Conservation (phyloP, 2,797 vertebrate species). For the Pangasius djambal region DNA sequence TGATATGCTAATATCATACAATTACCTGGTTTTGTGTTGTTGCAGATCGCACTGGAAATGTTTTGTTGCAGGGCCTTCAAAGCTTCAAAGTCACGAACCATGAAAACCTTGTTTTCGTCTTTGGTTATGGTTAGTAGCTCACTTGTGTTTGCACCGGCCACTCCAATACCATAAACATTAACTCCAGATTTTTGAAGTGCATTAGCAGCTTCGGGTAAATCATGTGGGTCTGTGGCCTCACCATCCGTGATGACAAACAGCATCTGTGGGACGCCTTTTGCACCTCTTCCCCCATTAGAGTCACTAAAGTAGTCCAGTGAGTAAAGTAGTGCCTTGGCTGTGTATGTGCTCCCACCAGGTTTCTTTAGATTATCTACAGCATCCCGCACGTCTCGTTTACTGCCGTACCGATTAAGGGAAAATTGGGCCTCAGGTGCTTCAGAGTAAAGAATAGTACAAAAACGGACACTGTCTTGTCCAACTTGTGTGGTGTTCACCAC, state of each 20-base stretch:
- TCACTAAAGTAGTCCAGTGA: conserved; percentile 66
- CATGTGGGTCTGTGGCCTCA: conserved; percentile 62
- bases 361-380: conserved; percentile 67
- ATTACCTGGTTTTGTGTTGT: conserved; percentile 75
- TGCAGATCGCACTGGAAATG: conserved; percentile 72
- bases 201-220: conserved; percentile 51
- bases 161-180: conserved; percentile 74
- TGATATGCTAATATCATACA: not conserved
- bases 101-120: conserved; percentile 67
- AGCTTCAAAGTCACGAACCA: conserved; percentile 66
- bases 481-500: conserved; percentile 76
- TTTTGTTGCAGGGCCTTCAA: conserved; percentile 72
- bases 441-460: conserved; percentile 76
- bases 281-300: conserved; percentile 67
- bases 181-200: conserved; percentile 63
- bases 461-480: conserved; percentile 70
- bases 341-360: conserved; percentile 65
- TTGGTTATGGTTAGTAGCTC: conserved; percentile 73
- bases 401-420: conserved; percentile 62
- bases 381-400: conserved; percentile 63
- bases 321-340: conserved; percentile 71
- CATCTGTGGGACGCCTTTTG: conserved; percentile 68
- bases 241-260: conserved; percentile 82
- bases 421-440: conserved; percentile 59
- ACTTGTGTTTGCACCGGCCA: conserved; percentile 60